A percentile compares a stretch with the other conserved stretches of the same genome.
Conservation (phyloP, 2,888 invertebrate species). For the Tiphia femorata region DNA sequence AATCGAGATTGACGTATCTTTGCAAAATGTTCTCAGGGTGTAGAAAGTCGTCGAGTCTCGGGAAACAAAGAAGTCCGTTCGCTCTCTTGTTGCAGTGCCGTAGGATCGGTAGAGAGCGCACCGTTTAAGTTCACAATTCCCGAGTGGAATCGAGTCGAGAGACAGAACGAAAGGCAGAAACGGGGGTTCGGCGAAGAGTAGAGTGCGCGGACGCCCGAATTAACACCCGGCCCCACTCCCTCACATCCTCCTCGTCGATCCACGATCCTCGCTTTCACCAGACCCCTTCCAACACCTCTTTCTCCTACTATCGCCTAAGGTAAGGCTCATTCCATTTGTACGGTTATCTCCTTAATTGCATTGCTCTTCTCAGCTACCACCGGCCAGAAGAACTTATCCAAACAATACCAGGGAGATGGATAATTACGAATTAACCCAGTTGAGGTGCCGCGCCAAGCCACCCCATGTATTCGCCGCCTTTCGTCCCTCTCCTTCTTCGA, state of each 20-base stretch:
- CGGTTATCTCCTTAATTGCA: conserved; percentile 37
- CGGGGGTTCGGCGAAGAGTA: too few species aligned
- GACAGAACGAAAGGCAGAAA: too few species aligned
- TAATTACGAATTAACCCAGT: conserved; percentile 51
- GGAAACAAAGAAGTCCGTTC: too few species aligned
- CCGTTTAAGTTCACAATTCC: conserved; percentile 31
- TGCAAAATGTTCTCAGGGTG: too few species aligned
- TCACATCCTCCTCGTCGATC: too few species aligned
- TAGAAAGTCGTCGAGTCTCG: too few species aligned
- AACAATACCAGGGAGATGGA: conserved; percentile 38
- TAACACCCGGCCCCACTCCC: conserved; percentile 13
- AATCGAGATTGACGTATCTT: too few species aligned
- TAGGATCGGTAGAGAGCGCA: conserved; percentile 6
- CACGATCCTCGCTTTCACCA: too few species aligned
- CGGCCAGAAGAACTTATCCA: conserved; percentile 33
- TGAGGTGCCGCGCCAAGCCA: conserved; percentile 29
- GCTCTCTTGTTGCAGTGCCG: not conserved
- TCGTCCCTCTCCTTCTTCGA: conserved; percentile 20
- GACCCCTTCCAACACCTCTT: not conserved
- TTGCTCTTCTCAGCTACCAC: conserved; percentile 26
- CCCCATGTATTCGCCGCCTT: too few species aligned
- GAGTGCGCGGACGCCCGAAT: conserved; percentile 24
- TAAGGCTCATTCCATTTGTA: conserved; percentile 31
- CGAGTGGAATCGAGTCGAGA: conserved; percentile 19
- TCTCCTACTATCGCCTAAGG: conserved; percentile 10